Evolutionary conservation across 2,888 invertebrate species (phyloP), one percentile per base, ranked within the genome.

Genomic region (Dicroscelio sp.): DNA sequence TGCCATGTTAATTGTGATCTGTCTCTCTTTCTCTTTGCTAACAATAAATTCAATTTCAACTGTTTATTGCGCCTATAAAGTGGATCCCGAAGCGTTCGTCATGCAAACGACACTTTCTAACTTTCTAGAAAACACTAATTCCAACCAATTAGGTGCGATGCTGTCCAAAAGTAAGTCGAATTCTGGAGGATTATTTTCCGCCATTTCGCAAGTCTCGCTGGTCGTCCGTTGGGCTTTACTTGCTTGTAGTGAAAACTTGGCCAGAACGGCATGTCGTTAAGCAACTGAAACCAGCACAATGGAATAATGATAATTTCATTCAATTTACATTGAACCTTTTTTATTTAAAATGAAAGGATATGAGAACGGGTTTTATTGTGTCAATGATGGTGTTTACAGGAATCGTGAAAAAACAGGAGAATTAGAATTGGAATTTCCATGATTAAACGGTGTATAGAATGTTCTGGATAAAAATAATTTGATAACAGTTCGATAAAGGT

Each of bases 51-150:
- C 38, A 69, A 58, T 69, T 78, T 65, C 60, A 85, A 31, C 80
- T 33, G 65, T 80, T 80, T 86, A 80, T 65, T 69, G 55, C 65
- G 38, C 65, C 65, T 67, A 73, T 87, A 67, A 82, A 82, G 55
- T 27, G 43, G 25, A 67, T 65, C 67, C 75, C 43, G 63, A 82
- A 82, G 67, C 69, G 52, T 75, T 58, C 76, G 31, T 83, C 83
- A 82, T 69, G 25, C 25, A 43, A 69, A 60, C 69, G 88, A 88
- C 88, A 88, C 88, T 88, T 88, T 88, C 88, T 88, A 88, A 88
- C 83, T 88, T 83, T 88, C 82, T 88, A 82, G 48, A 69, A 79
- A 79, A 63, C 25, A 33, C 27, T 60, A 31, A 86, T 60, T 78
- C 48, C 52, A 27, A 25, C 69, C 67, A 67, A 67, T 69, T 78